Base-by-base conservation (phyloP, 2,888 invertebrate species). In the Ptychoptera albimana region DNA sequence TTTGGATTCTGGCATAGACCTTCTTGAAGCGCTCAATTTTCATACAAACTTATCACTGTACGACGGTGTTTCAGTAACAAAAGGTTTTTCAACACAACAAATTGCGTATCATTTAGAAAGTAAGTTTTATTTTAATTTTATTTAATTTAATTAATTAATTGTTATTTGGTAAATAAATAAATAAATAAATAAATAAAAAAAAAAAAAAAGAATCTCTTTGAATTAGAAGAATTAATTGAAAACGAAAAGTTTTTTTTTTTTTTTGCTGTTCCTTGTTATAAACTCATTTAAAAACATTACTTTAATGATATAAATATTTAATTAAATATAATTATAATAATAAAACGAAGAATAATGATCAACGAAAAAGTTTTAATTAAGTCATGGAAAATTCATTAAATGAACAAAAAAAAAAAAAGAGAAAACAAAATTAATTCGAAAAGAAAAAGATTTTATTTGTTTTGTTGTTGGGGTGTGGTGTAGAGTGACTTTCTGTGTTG, bases 11-110 rank as follows among this genome's bases (percentile, higher is more conserved):
- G 71, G 72, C 68, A 77, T 85, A 71, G 84, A 85, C 68, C 72
- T 85, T 64, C 72, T 85, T 68, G 79, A 78, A 67, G 79, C 80
- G 61, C 71, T 84, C 68, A 79, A 81, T 67, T 71, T 82, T 64
- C 78, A 80, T 71, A 83, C 82, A 71, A 77, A 75, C 62, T 74
- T 77, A 59, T 76, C 75, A 60, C 72, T 70, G 62, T 83, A 82
- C 58, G 79, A 82, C 58, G 73, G 72, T 55, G 68, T 72, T 59
- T 70, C 70, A 51, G 71, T 74, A 59, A 71, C 70, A 52, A 79
- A 79, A 32, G 40, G 23, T 23, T 23, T 35, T 12, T 23, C 16
- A 23, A 8, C n/a, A 23, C 23, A 36, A 16, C 35, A 29, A 39
- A 47, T 49, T 45, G 49, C 50, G 32, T 50, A 49, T 46, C 45